A percentile compares a stretch with the other conserved stretches of the same genome.
These are phyloP conservation scores for Tursiops truncatus DNA, from an alignment of 2,113 vertebrate species.

Conservation along the genomic window DNA sequence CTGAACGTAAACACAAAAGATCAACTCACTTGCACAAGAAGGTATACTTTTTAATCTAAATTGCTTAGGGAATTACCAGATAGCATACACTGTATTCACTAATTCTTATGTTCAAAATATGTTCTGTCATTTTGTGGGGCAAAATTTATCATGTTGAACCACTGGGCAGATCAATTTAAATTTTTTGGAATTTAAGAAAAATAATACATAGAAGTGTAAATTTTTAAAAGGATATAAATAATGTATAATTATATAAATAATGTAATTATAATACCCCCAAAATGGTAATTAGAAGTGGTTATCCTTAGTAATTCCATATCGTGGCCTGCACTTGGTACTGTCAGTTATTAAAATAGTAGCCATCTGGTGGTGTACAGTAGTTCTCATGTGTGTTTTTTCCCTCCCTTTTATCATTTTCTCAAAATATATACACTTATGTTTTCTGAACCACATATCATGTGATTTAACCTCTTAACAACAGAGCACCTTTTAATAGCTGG, in stretches of 20 bases:
- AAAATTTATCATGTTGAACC: neutral
- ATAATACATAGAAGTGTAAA: neutral
- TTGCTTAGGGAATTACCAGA: neutral
- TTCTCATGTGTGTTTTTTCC: neutral
- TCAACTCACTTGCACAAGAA: neutral
- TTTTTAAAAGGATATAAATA: neutral
- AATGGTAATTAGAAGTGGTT: neutral
- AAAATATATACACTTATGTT: neutral
- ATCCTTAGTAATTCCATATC: neutral
- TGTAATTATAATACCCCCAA: neutral
- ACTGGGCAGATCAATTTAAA: neutral
- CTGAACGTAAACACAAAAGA: constrained; percentile 31
- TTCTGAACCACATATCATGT: neutral
- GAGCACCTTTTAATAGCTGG: neutral
- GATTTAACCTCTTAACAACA: neutral
- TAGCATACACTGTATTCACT: neutral
- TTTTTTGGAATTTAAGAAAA: neutral
- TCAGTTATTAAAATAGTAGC: neutral
- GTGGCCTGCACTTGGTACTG: neutral
- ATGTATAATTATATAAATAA: neutral
- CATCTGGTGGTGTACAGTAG: neutral
- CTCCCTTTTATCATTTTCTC: neutral
- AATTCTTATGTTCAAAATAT: neutral
- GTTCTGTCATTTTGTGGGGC: neutral
- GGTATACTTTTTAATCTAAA: neutral